phyloP scores from a whole-genome alignment of 2,797 vertebrate genomes.

The Scolopax bukidnonensis region DNA sequence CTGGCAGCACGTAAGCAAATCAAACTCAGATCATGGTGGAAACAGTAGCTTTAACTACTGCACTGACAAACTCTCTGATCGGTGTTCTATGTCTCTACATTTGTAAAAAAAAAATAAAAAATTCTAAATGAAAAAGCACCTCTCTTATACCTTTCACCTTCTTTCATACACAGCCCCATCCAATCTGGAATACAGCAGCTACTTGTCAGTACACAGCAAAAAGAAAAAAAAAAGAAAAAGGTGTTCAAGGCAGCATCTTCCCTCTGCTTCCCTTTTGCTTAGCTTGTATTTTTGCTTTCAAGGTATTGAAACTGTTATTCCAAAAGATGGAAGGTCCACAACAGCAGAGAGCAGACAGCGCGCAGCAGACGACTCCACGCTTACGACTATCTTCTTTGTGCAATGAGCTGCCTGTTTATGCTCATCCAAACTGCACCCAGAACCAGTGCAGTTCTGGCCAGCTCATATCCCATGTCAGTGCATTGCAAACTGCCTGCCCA shows the following conservation, averaged over 20 bases:
- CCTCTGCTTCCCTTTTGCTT: neutral
- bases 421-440: neutral
- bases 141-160: neutral
- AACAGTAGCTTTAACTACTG: neutral
- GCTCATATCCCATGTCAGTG: neutral
- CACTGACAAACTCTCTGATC: neutral
- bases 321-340: neutral
- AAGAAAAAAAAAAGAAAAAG: neutral
- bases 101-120: too few species aligned
- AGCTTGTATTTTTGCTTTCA: neutral
- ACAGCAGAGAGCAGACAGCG: neutral
- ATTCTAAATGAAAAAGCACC: neutral
- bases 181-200: neutral
- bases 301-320: neutral
- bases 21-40: neutral
- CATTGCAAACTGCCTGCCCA: neutral
- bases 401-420: neutral
- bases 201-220: neutral
- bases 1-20: neutral
- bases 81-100: neutral
- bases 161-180: neutral
- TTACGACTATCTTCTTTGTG: neutral
- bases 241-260: neutral
- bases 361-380: neutral
- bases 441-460: neutral